Evolutionary conservation across 2,888 invertebrate species (phyloP), one percentile per base, ranked within the genome.

Genomic region (Trachelus troglodyta): DNA sequence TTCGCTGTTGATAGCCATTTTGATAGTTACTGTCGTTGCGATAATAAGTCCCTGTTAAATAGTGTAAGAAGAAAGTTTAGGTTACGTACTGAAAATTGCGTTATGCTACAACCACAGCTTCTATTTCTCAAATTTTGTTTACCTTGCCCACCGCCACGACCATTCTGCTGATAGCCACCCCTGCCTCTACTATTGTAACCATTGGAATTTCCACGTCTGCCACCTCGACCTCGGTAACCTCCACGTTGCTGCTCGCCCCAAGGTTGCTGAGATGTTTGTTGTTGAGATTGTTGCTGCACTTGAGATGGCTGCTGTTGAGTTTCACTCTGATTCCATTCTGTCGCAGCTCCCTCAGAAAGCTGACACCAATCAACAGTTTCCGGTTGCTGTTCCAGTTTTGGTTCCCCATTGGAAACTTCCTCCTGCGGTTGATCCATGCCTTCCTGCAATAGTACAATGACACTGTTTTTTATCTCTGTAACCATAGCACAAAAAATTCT

Each of bases 111-210:
- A 12, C 4, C 12, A 34, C 31, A 75, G 37, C 74, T n/a, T 69
- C 35, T 73, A 71, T 76, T 69, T 71, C 81, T 73, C 34, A 33
- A 78, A 78, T 82, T 79, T 78, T 80, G 69, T 79, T 81, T 84
- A 89, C 90, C 89, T 85, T 89, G 88, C 15, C 89, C 85, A 40
- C 80, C 88, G 81, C 85, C 92, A 37, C 85, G 92, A 69, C 91
- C 91, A 83, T 92, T 91, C 82, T 91, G 89, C 91, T 92, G 88
- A 89, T 90, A 90, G 73, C 89, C 87, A 80, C 89, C 93, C 85
- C 93, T 90, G 80, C 93, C 93, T 88, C 94, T 93, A 80, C 93
- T 90, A 87, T 93, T 93, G 89, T 93, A 94, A 81, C 92, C 92
- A 85, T 93, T 93, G 79, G 92, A 88, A 83, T 92, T 92, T 79